Percentiles rank a stretch among this genome's conserved stretches.
phyloP scores from a whole-genome alignment of 1,140 invertebrate genomes.

The Drepana arcuata region DNA sequence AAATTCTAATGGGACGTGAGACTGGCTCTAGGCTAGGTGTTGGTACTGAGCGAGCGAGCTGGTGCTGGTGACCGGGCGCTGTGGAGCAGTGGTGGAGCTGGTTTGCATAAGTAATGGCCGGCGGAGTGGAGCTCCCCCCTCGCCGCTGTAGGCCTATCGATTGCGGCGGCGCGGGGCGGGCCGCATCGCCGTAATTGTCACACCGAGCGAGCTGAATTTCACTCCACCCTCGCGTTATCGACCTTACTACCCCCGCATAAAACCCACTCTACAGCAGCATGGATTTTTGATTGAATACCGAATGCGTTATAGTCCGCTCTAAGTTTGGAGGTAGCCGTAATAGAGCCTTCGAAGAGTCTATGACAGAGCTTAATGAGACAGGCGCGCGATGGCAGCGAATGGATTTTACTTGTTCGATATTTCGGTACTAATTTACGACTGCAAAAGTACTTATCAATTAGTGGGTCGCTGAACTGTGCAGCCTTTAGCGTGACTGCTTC shows the following conservation, averaged over 20 bases:
- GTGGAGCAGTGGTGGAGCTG: slow-evolving; percentile 21
- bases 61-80: no score
- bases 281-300: slow-evolving; percentile 44
- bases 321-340: slow-evolving; percentile 67
- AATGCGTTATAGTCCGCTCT: slow-evolving; percentile 64
- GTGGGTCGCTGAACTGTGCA: slow-evolving; percentile 14
- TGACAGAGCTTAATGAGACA: slow-evolving; percentile 71
- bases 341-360: slow-evolving; percentile 70
- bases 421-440: slow-evolving; percentile 31
- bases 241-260: slow-evolving; percentile 51
- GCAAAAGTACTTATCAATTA: slow-evolving; percentile 32
- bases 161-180: slow-evolving; percentile 64
- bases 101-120: slow-evolving; percentile 69
- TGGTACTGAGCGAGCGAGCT: no score
- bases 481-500: slow-evolving; percentile 9
- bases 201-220: slow-evolving; percentile 56
- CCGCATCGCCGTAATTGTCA: slow-evolving; percentile 69
- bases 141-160: slow-evolving; percentile 62
- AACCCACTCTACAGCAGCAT: slow-evolving; percentile 28
- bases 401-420: slow-evolving; percentile 66
- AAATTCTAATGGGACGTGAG: no score
- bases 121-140: slow-evolving; percentile 15
- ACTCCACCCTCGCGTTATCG: slow-evolving; percentile 43
- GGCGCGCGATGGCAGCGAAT: slow-evolving; percentile 62
- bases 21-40: no score